Base-by-base conservation (phyloP, 2,888 invertebrate species). In the Reticulitermes lucifugus region DNA sequence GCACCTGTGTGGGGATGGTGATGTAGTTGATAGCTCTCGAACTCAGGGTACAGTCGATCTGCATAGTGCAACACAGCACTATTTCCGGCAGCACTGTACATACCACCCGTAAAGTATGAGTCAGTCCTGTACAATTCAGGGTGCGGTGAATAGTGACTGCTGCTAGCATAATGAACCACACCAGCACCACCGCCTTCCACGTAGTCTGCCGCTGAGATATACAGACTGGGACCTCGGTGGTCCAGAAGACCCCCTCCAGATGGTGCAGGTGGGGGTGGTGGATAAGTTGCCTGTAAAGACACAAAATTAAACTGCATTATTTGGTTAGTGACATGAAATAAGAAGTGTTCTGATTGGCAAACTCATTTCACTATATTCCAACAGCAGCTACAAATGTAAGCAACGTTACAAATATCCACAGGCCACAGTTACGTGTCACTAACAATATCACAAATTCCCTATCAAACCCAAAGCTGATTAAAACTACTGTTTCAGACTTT, bases 1-100 rank as follows among this genome's bases (percentile, higher is more conserved):
- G 93, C 92, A 25, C 80, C 84, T 21, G 81, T 65, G 43, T 81
- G 81, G 70, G 41, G 70, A 25, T 79, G 79, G 25, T 81, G 81
- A 25, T 65, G 81, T n/a, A 59, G 55, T 87, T 93, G 93, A 46
- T 84, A 83, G 59, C 80, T 83, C 3, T 71, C 81, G 35, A 85
- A 85, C 55, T 86, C 86, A n/a, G 85, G 86, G 80, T 87, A 88
- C 41, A 87, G 83, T 25, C 87, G 83, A 35, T 87, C 87, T 9
- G 87, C 86, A 75, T 88, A 88, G 84, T 87, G 87, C 55, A 80
- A 25, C n/a, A 60, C 59, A 29, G 55, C 59, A 55, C 29, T 80
- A 60, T n/a, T 80, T 10, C 75, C 79, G 21, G 55, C 79, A 41
- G 79, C 70, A 79, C 43, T 60, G 79, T 60, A 81, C 70, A 81